Evolutionary conservation across 2,113 vertebrate genomes (phyloP).

Genomic region (Colius striatus): DNA sequence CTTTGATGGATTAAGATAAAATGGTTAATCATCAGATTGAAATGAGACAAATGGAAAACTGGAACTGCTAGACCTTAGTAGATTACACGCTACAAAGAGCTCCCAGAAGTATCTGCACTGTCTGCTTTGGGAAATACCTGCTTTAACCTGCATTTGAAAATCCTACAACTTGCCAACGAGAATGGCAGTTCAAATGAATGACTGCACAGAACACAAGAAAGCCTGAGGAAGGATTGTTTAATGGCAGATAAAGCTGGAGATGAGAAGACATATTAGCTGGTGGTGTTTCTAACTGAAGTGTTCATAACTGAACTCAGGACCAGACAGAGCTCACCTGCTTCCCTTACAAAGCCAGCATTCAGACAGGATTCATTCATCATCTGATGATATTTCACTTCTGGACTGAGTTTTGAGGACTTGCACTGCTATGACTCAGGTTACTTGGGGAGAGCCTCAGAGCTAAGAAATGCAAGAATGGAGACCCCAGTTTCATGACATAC

Average conservation of each 20-base stretch:
- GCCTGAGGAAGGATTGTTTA: constrained; percentile 8
- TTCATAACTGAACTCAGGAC: neutral
- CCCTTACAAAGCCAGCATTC: neutral
- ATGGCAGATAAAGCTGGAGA: neutral
- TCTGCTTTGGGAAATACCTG: constrained; percentile 70
- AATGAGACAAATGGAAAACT: neutral
- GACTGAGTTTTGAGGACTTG: neutral
- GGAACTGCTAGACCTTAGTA: constrained; percentile 36
- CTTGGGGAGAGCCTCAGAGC: neutral
- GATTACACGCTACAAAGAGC: constrained; percentile 48
- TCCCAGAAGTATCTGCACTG: constrained; percentile 37
- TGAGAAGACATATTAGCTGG: neutral
- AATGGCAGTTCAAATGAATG: constrained; percentile 37
- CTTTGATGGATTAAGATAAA: constrained; percentile 54
- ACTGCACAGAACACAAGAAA: constrained; percentile 22
- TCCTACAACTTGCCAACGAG: constrained; percentile 39
- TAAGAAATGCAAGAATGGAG: neutral
- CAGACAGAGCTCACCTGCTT: constrained; percentile 31
- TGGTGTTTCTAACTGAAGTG: neutral
- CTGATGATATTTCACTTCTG: neutral
- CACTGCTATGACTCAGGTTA: neutral
- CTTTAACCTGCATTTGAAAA: constrained; percentile 53
- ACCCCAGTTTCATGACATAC: neutral
- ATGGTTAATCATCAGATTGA: constrained; percentile 56
- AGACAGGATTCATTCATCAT: constrained; percentile 1